Evolutionary conservation across 1,140 invertebrate species (phyloP).

Genomic region (Heliconius himera): DNA sequence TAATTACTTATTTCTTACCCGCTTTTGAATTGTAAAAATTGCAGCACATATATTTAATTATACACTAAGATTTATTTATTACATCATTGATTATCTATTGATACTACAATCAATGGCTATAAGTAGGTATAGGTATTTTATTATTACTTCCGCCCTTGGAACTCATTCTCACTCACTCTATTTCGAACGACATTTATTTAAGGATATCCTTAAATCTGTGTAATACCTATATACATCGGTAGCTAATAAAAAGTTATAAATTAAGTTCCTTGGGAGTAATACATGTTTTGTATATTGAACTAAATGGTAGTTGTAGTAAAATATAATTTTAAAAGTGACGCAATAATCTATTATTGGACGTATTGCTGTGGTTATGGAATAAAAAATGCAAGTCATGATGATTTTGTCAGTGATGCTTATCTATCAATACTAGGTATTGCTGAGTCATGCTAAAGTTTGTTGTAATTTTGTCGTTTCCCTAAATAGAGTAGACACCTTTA

Average conservation of each 20-base stretch:
- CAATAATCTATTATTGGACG: conserved; percentile 2
- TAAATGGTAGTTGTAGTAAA: neutral
- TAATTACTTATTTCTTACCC: neutral
- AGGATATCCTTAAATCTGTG: neutral
- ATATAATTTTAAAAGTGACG: conserved; percentile 1
- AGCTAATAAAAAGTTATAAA: neutral
- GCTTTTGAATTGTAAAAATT: no score
- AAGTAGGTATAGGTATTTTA: neutral
- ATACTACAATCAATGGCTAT: neutral
- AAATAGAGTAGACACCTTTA: neutral
- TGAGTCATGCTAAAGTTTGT: neutral
- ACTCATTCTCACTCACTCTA: no score
- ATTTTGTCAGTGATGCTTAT: conserved; percentile 3
- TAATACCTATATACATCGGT: neutral
- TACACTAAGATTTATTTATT: no score
- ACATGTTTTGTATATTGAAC: neutral
- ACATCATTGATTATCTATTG: neutral
- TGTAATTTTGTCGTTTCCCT: neutral
- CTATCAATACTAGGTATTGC: neutral
- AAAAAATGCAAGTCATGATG: conserved; percentile 1
- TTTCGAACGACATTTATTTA: neutral
- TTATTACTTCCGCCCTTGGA: neutral
- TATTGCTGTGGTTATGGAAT: neutral
- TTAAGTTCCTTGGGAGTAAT: neutral
- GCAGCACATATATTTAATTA: no score